phyloP scores from a whole-genome alignment of 2,113 vertebrate genomes.

The Erythrolamprus reginae region DNA sequence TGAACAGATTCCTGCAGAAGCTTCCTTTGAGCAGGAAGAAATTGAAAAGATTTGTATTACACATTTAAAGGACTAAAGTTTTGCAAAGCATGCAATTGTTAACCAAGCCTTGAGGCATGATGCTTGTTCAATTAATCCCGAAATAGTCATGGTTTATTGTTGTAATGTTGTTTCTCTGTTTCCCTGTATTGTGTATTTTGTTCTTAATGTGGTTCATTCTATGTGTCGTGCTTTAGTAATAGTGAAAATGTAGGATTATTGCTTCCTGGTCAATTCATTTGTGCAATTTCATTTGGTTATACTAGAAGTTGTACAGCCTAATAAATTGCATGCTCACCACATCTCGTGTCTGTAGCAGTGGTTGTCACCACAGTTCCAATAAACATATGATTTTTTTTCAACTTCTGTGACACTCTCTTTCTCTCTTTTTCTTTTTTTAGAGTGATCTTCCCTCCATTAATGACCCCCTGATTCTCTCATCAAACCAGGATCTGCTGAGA shows the following conservation, averaged over 20 bases:
- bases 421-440: conserved; percentile 62
- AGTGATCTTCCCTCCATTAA: conserved; percentile 55
- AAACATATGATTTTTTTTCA: conserved; percentile 22
- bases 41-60: conserved; percentile 2
- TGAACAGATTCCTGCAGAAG: conserved; percentile 26
- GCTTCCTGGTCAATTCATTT: conserved; percentile 53
- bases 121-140: conserved; percentile 50
- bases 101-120: conserved; percentile 66
- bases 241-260: not conserved
- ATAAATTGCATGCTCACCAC: conserved; percentile 57
- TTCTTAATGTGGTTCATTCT: conserved; percentile 41
- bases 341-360: conserved; percentile 50
- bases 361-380: conserved; percentile 42
- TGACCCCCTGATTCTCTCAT: conserved; percentile 2
- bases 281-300: conserved; percentile 39
- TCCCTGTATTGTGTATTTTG: conserved; percentile 14
- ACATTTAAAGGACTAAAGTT: conserved; percentile 33
- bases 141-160: conserved; percentile 66
- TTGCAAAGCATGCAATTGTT: conserved; percentile 45
- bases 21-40: conserved; percentile 22
- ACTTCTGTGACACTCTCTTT: rapidly evolving
- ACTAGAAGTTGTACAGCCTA: conserved; percentile 16
- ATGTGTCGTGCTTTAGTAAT: conserved; percentile 37
- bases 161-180: conserved; percentile 45
- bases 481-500: conserved; percentile 75